phyloP scores from a whole-genome alignment of 92 coral and sea anemone genomes.

The Chrysogorgia sp. region DNA sequence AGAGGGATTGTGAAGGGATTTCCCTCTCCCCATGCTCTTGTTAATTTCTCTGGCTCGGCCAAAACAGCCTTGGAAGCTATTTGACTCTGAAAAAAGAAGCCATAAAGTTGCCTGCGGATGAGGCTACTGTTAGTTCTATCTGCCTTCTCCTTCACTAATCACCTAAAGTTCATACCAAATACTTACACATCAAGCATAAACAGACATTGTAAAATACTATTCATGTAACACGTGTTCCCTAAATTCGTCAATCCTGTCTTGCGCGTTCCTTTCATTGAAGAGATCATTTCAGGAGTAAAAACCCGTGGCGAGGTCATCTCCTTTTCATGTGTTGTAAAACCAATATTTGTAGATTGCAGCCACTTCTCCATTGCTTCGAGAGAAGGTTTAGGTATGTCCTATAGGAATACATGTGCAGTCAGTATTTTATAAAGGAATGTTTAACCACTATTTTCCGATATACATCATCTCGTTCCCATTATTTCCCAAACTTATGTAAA shows the following conservation, averaged over 20 bases:
- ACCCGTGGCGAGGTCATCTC: conserved; percentile 45
- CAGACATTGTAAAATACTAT: conserved; percentile 88
- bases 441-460: background rate
- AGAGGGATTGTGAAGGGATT: no score
- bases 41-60: no score
- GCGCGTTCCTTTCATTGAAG: conserved; percentile 80
- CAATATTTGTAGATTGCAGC: conserved; percentile 83
- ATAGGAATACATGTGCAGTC: background rate
- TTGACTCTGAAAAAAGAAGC: no score
- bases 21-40: no score
- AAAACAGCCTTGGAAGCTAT: no score
- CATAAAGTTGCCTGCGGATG: no score
- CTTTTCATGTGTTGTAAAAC: conserved; percentile 11
- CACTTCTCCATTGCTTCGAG: conserved; percentile 87
- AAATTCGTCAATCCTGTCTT: conserved; percentile 92
- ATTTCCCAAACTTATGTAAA: no score
- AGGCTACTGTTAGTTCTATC: no score
- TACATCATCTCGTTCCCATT: no score
- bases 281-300: conserved; percentile 58
- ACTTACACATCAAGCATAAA: conserved; percentile 99
- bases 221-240: conserved; percentile 98
- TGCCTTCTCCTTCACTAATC: background rate
- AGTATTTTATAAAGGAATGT: background rate
- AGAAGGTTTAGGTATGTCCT: conserved; percentile 91
- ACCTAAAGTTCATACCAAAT: background rate